Evolutionary conservation across 1,140 invertebrate genomes (phyloP).

Genomic region (Micrasema longulum): DNA sequence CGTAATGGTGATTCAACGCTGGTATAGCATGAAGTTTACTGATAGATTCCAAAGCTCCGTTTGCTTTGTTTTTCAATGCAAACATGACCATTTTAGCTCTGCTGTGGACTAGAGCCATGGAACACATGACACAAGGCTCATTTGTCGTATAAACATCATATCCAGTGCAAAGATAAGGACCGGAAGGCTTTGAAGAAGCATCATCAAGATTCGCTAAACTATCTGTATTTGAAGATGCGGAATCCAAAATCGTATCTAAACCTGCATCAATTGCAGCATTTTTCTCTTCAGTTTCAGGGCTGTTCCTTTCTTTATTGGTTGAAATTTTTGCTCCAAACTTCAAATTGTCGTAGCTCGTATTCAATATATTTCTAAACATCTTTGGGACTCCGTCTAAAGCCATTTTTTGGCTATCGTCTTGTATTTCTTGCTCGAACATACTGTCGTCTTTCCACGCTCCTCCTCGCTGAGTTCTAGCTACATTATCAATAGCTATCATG

Average conservation of each 20-base stretch:
- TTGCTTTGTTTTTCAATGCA: slow-evolving; percentile 64
- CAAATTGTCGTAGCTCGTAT: slow-evolving; percentile 52
- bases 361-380: slow-evolving; percentile 49
- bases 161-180: slow-evolving; percentile 89
- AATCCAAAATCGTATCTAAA: slow-evolving; percentile 59
- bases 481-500: slow-evolving; percentile 88
- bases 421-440: slow-evolving; percentile 22
- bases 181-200: slow-evolving; percentile 55
- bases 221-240: too few species aligned
- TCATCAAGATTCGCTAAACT: too few species aligned
- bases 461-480: slow-evolving; percentile 84
- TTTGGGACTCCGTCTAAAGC: slow-evolving; percentile 53
- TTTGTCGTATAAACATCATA: slow-evolving; percentile 86
- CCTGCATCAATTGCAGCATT: too few species aligned
- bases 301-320: slow-evolving; percentile 40
- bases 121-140: slow-evolving; percentile 94
- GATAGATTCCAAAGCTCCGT: slow-evolving; percentile 81
- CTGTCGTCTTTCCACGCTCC: slow-evolving; percentile 73
- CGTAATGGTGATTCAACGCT: slow-evolving; percentile 92
- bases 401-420: not conserved
- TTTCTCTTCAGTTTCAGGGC: not conserved
- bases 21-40: slow-evolving; percentile 82
- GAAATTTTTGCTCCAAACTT: slow-evolving; percentile 55
- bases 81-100: slow-evolving; percentile 88
- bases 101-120: slow-evolving; percentile 94